Evolutionary conservation across 2,113 vertebrate species (phyloP), one percentile per base, ranked within the genome.

Genomic region (Nibea albiflora): DNA sequence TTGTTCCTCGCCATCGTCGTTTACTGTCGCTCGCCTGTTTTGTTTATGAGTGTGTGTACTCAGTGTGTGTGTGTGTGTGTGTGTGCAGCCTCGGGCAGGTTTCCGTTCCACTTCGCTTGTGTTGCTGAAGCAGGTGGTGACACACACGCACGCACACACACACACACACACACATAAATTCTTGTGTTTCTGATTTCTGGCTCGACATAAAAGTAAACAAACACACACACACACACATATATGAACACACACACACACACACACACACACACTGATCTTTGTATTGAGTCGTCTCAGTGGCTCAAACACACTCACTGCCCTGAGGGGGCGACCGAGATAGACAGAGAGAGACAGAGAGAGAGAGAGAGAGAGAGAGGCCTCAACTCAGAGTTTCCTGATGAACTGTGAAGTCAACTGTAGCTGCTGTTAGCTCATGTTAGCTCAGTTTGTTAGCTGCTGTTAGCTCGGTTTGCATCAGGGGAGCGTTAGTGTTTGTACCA

Each of bases 251-350:
- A 76, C 68, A 64, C 50, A 70, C 64, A 71, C 82, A 69, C 65
- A 72, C 79, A 75, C 73, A 81, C 82, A 64, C 53, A 39, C 76
- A 53, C 52, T 70, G 65, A 83, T 84, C 72, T 81, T 44, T 76
- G 82, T 72, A 73, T 71, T 56, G 87, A 88, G 72, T 85, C 49
- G 58, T 87, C 81, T 88, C 31, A 6, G 31, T 35, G 31, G 31
- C 31, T 35, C 31, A 5, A 35, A 35, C 31, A 35, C 31, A 35
- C 31, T 35, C 76, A 58, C 78, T 86, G 78, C 84, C 89, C 82
- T 82, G 84, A 89, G 85, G 86, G 85, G 73, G 73, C 67, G 71
- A 83, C 70, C 73, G 78, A 80, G 73, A 83, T 53, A 83, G 78
- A 86, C 49, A 1, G 69, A 86, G 58, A 76, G n/a, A 65, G 54